phyloP scores from a whole-genome alignment of 2,797 vertebrate species.

The Varecia variegata region DNA sequence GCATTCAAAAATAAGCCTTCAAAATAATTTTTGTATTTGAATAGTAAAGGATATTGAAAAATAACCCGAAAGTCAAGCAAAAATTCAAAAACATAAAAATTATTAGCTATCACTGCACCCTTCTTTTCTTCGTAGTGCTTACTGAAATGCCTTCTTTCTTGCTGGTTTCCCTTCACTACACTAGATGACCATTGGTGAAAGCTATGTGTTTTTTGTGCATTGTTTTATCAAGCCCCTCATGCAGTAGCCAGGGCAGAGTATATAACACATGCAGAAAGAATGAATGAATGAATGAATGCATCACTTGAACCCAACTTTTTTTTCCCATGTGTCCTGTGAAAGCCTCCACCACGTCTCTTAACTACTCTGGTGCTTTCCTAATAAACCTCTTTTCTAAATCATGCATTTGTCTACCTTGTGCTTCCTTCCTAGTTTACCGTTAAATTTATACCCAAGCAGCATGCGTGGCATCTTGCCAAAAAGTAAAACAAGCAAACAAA shows the following conservation, averaged over 20 bases:
- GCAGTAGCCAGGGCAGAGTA: accelerated
- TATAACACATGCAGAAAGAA: background rate
- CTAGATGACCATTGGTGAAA: background rate
- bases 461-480: background rate
- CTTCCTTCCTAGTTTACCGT: background rate
- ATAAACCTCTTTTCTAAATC: background rate
- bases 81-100: background rate
- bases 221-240: background rate
- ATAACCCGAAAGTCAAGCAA: background rate
- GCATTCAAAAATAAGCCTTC: background rate
- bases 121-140: background rate
- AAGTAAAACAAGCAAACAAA: background rate
- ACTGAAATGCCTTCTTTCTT: background rate
- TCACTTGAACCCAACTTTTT: background rate
- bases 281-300: background rate
- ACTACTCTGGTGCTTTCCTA: background rate
- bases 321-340: background rate
- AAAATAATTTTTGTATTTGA: background rate
- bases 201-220: background rate
- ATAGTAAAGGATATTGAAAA: background rate
- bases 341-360: background rate
- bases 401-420: background rate
- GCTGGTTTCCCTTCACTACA: background rate
- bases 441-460: background rate
- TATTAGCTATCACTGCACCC: too few species aligned